Conservation (phyloP, 2,888 invertebrate genomes). For the Ariolimax columbianus region DNA sequence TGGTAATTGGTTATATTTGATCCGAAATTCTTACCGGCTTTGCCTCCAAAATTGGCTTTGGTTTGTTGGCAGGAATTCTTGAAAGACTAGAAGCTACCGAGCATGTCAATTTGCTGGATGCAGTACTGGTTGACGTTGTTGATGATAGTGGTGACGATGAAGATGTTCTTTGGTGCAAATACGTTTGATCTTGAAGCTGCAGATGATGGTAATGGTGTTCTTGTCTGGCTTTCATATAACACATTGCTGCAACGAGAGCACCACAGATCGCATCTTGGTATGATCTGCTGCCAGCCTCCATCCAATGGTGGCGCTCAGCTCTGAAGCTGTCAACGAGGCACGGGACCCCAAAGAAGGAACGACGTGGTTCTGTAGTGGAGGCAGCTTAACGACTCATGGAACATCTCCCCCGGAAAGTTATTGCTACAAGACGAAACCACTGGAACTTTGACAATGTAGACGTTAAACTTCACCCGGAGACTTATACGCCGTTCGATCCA, state of each 20-base stretch:
- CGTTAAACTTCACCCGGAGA: too few species aligned
- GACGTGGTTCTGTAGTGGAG: neutral
- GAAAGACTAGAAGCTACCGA: neutral
- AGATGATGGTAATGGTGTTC: slow-evolving; percentile 4
- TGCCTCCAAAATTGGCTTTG: slow-evolving; percentile 61
- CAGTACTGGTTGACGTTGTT: neutral
- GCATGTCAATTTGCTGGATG: neutral
- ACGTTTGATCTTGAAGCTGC: neutral
- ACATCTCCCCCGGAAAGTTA: too few species aligned
- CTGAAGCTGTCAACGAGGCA: neutral
- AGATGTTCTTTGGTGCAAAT: neutral
- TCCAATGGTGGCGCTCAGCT: slow-evolving; percentile 39
- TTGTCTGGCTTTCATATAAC: slow-evolving; percentile 68
- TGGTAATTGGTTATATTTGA: too few species aligned
- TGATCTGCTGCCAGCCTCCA: slow-evolving; percentile 61
- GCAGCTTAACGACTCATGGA: neutral
- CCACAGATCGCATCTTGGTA: slow-evolving; percentile 73
- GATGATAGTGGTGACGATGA: neutral
- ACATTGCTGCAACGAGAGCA: slow-evolving; percentile 70
- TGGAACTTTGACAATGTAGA: too few species aligned
- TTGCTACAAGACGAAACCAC: too few species aligned
- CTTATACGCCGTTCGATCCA: too few species aligned
- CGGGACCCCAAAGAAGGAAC: neutral
- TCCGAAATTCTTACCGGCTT: slow-evolving; percentile 63
- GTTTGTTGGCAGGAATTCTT: slow-evolving; percentile 1